Base-by-base conservation (phyloP, 30 jellyfish, hydroid and myxozoan species). In the Hydra vulgaris region DNA sequence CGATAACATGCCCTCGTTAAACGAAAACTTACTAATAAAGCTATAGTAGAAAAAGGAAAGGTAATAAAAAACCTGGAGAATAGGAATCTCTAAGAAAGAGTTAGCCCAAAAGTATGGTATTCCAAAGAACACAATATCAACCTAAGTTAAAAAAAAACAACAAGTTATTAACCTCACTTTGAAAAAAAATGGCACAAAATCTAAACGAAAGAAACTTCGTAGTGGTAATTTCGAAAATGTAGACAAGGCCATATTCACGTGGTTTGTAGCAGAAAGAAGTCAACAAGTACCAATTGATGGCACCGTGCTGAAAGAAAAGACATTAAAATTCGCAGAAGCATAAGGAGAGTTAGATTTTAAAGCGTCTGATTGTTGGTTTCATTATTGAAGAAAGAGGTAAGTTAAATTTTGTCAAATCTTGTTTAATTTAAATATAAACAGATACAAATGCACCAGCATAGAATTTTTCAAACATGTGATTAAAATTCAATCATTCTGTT, bases 111-210 rank as follows among this genome's bases (percentile, higher is more conserved):
- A 78, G 53, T 78, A 8, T 78, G 85, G 85, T 20, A 82, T 78
- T 82, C 85, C 85, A 19, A 52, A 78, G 66, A 78, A 78, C 85
- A 78, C 85, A 23, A 78, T 78, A 23, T 78, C 85, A 27, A 53
- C 53, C 17, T 52, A 54, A 78, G 67, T 78, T 40, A 26, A 78
- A 67, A 52, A 56, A 15, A 26, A 78, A 67, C 1, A 7, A 78
- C 56, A 78, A 78, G 18, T 53, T 25, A 25, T 52, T 53, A n/a
- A 78, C 55, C 27, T 26, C 55, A 18, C 61, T n/a, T n/a, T 76
- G 18, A 53, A 23, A 56, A 54, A 56, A 78, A 78, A 53, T 40
- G 75, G 75, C 75, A 68, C 27, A 23, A n/a, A 20, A n/a, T 68
- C 25, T 15, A n/a, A n/a, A 68, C 75, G 75, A 15, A 68, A 68